phyloP scores from a whole-genome alignment of 2,113 vertebrate genomes.

The Heptranchias perlo region DNA sequence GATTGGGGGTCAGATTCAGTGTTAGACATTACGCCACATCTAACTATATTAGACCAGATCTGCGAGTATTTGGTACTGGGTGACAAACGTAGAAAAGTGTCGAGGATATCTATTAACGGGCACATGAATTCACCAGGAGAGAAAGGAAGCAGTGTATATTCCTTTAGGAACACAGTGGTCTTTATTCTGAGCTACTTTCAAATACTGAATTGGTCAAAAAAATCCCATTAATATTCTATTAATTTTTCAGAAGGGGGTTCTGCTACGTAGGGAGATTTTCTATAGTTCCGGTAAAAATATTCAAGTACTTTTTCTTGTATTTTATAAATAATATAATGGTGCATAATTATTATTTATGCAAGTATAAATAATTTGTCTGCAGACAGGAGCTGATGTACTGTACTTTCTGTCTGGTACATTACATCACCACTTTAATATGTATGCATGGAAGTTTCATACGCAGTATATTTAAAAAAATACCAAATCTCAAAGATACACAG shows the following conservation, averaged over 20 bases:
- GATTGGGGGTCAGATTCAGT: background rate
- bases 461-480: background rate
- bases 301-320: background rate
- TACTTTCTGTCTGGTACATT: background rate
- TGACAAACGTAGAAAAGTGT: background rate
- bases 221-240: background rate
- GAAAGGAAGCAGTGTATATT: background rate
- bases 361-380: constrained; percentile 22
- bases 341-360: constrained; percentile 30
- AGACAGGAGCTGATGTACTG: background rate
- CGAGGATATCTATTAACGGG: background rate
- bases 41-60: background rate
- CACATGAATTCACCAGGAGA: background rate
- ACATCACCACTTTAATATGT: background rate
- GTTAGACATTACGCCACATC: background rate
- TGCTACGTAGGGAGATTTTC: background rate
- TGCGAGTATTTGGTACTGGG: background rate
- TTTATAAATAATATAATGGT: constrained; percentile 17
- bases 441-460: background rate
- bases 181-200: background rate
- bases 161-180: background rate
- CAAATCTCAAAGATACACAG: background rate
- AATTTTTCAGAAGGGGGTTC: background rate
- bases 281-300: background rate
- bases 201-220: constrained; percentile 1